Evolutionary conservation across 2,888 invertebrate species (phyloP).

Genomic region (Tinea trinotella): DNA sequence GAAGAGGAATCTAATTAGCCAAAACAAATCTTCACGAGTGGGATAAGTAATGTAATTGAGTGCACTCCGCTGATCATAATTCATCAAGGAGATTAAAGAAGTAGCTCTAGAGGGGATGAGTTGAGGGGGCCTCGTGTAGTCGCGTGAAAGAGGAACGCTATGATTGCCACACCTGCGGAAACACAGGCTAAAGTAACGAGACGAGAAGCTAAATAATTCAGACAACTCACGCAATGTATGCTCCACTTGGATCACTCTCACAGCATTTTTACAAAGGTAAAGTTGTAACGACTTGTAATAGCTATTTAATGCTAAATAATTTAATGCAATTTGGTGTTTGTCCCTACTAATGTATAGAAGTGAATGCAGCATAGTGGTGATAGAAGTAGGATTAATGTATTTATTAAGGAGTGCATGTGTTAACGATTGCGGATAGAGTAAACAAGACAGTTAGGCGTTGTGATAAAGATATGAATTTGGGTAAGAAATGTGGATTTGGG

Average conservation of each 20-base stretch:
- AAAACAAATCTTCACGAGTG: slow-evolving; percentile 45
- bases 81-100: slow-evolving; percentile 72
- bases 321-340: too few species aligned
- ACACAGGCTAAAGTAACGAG: slow-evolving; percentile 64
- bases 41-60: slow-evolving; percentile 59
- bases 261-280: not conserved
- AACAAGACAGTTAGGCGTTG: too few species aligned
- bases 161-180: slow-evolving; percentile 72
- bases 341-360: too few species aligned
- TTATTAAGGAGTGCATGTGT: too few species aligned
- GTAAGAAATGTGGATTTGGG: too few species aligned
- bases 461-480: too few species aligned
- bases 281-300: too few species aligned
- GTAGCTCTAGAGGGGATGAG: slow-evolving; percentile 43
- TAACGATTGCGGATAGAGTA: too few species aligned
- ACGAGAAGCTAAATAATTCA: slow-evolving; percentile 67
- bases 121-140: slow-evolving; percentile 25
- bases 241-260: slow-evolving; percentile 33
- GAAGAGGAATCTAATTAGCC: slow-evolving; percentile 24
- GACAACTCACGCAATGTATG: slow-evolving; percentile 40
- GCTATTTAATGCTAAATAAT: too few species aligned
- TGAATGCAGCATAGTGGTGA: too few species aligned
- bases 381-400: too few species aligned
- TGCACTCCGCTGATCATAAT: slow-evolving; percentile 71
- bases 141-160: slow-evolving; percentile 58